These are phyloP conservation scores for Notodonta ziczac DNA, from an alignment of 2,888 invertebrate genomes.

Conservation along the genomic window DNA sequence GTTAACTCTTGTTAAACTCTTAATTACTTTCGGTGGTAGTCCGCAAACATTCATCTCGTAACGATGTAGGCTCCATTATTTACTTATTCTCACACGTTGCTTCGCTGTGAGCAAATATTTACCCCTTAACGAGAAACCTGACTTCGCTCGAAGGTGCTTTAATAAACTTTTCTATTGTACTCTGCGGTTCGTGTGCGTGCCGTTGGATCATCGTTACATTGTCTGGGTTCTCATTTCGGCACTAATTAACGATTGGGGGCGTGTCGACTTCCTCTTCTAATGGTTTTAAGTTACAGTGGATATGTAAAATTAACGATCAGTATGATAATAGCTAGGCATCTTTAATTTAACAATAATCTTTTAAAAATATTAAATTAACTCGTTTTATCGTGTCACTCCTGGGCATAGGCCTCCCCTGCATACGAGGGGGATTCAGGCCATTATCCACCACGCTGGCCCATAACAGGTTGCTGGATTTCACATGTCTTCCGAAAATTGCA, in stretches of 20 bases:
- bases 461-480: too few relatives aligned
- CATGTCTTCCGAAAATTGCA: too few relatives aligned
- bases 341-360: too few relatives aligned
- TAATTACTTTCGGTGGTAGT: constrained; percentile 78
- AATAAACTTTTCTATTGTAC: constrained; percentile 79
- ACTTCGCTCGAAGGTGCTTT: constrained; percentile 69
- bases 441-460: too few relatives aligned
- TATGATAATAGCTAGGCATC: too few relatives aligned
- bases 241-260: constrained; percentile 53
- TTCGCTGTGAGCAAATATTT: constrained; percentile 73
- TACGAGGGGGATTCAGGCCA: too few relatives aligned
- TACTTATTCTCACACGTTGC: constrained; percentile 72
- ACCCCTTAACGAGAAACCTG: constrained; percentile 78
- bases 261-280: constrained; percentile 24
- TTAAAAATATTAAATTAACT: too few relatives aligned
- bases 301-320: too few relatives aligned
- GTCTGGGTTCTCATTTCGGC: constrained; percentile 45
- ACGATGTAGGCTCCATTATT: constrained; percentile 78
- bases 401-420: too few relatives aligned
- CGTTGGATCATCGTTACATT: constrained; percentile 43
- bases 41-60: constrained; percentile 80
- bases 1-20: constrained; percentile 71
- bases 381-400: too few relatives aligned
- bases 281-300: too few relatives aligned
- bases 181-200: constrained; percentile 54